A percentile compares a stretch with the other conserved stretches of the same genome.
Evolutionary conservation across 1,140 invertebrate species (phyloP).

Genomic region (Eriosoma lanigerum): DNA sequence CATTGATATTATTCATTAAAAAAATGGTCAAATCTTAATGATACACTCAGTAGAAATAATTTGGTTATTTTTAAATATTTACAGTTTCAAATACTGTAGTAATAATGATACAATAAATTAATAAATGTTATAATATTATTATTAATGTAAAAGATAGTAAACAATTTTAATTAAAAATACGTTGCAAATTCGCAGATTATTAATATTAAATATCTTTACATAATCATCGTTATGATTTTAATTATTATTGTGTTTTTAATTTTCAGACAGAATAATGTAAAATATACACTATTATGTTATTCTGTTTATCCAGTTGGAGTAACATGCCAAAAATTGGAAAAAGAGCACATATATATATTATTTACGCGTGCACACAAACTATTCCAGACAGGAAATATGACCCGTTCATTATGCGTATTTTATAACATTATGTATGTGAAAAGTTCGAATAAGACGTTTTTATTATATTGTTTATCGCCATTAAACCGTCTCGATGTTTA

Average conservation of each 20-base stretch:
- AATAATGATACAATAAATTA: too few species aligned
- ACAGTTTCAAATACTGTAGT: too few species aligned
- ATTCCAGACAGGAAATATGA: conserved; percentile 38
- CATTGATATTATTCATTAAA: too few species aligned
- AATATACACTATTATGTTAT: background rate
- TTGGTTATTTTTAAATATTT: too few species aligned
- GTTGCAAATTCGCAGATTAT: too few species aligned
- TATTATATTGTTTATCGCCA: conserved; percentile 33
- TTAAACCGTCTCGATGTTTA: conserved; percentile 46
- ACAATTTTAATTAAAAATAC: too few species aligned
- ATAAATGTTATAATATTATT: too few species aligned
- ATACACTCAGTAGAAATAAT: too few species aligned
- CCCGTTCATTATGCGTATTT: conserved; percentile 34
- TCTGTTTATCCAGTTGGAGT: background rate
- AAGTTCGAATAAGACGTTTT: conserved; percentile 39
- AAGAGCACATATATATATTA: background rate
- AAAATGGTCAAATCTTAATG: too few species aligned
- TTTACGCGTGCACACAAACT: background rate
- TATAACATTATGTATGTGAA: conserved; percentile 13
- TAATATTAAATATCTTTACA: too few species aligned
- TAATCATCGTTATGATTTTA: too few species aligned
- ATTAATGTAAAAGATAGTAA: too few species aligned
- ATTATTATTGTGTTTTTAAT: background rate
- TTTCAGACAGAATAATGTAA: background rate
- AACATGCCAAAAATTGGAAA: conserved; percentile 5